Evolutionary conservation across 2,888 invertebrate species (phyloP).

Genomic region (Tridacna gigas): DNA sequence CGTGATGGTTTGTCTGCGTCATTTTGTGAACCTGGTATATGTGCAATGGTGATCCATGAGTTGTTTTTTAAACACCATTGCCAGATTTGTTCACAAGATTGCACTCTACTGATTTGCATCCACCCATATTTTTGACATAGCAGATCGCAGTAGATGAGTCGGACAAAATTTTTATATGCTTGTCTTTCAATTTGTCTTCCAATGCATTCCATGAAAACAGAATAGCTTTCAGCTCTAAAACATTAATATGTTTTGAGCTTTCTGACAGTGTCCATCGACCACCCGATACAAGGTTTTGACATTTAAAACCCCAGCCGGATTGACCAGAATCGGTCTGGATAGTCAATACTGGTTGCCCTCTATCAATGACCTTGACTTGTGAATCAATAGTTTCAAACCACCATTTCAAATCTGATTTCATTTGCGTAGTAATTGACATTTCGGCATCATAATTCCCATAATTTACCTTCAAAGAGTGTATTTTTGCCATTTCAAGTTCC

Average conservation of each 20-base stretch:
- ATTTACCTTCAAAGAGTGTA: conserved; percentile 12
- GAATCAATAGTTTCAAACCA: neutral
- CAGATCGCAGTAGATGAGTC: conserved; percentile 2
- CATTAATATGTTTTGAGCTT: conserved; percentile 15
- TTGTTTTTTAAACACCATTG: conserved; percentile 13
- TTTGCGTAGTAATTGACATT: conserved; percentile 3
- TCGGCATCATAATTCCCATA: conserved; percentile 28
- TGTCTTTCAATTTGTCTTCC: neutral
- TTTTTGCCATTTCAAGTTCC: too few species aligned
- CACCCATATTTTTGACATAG: conserved; percentile 25
- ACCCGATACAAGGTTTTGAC: neutral
- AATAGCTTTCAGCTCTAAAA: conserved; percentile 26
- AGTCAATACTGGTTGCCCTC: neutral
- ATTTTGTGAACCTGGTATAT: neutral
- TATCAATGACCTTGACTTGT: neutral
- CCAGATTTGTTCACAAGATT: conserved; percentile 35
- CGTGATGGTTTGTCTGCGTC: conserved; percentile 17
- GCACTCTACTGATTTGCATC: conserved; percentile 33
- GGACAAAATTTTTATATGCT: conserved; percentile 10
- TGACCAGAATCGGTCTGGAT: neutral
- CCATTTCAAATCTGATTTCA: conserved; percentile 7
- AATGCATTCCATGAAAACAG: conserved; percentile 14
- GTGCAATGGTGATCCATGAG: conserved; percentile 16
- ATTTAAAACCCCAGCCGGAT: conserved; percentile 4
- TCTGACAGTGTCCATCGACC: conserved; percentile 18